These are phyloP conservation scores for Percopsis transmontana DNA, from an alignment of 2,113 vertebrate genomes.

Conservation along the genomic window DNA sequence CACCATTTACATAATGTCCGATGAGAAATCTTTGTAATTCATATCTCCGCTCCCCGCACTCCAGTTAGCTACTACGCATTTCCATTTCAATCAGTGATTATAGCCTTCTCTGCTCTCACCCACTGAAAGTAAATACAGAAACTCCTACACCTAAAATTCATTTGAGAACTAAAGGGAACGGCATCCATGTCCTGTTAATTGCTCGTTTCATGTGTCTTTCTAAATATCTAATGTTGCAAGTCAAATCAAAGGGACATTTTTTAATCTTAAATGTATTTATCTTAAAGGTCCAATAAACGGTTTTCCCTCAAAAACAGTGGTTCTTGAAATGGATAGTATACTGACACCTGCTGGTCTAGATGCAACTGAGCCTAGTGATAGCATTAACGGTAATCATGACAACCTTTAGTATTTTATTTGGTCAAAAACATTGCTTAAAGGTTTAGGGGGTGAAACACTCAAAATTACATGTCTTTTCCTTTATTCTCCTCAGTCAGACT, in stretches of 20 bases:
- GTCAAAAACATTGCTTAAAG: no score
- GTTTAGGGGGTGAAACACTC: no score
- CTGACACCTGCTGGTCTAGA: no score
- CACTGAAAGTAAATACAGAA: constrained; percentile 60
- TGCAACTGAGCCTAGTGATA: no score
- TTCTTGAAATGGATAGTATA: no score
- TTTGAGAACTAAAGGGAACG: constrained; percentile 35
- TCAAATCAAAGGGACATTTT: neutral
- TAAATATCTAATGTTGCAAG: constrained; percentile 48
- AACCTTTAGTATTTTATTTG: no score
- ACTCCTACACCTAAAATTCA: constrained; percentile 52
- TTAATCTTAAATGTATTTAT: no score
- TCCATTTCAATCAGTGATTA: constrained; percentile 75
- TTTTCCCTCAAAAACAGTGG: no score
- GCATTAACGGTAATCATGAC: no score
- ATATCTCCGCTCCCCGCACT: constrained; percentile 56
- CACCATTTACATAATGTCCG: constrained; percentile 75
- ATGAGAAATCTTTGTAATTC: constrained; percentile 74
- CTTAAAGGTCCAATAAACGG: no score
- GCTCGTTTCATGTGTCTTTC: constrained; percentile 39
- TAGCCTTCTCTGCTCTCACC: constrained; percentile 57
- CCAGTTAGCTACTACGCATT: constrained; percentile 62
- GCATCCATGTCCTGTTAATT: constrained; percentile 60
- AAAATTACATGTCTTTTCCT: neutral
- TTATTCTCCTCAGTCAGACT: neutral